Percentiles rank a stretch among this genome's conserved stretches.
These are phyloP conservation scores for Pseudorhombus dupliciocellatus DNA, from an alignment of 2,113 vertebrate species.

Conservation along the genomic window DNA sequence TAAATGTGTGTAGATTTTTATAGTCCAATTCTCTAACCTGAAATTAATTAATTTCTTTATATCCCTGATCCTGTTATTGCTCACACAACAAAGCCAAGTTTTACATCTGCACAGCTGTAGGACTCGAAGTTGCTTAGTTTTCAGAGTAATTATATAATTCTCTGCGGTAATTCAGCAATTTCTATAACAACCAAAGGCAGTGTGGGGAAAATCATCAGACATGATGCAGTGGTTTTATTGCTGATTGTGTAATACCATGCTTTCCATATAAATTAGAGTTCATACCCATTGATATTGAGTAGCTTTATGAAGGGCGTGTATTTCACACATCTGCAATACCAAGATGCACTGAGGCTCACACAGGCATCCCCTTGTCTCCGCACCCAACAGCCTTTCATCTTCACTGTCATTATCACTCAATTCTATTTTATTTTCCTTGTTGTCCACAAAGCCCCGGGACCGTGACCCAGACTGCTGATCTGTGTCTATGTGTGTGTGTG, in stretches of 20 bases:
- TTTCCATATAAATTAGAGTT: neutral
- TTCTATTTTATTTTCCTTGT: neutral
- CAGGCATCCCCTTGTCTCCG: neutral
- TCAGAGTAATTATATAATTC: slow-evolving; percentile 17
- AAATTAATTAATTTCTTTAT: slow-evolving; percentile 14
- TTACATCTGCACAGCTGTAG: slow-evolving; percentile 20
- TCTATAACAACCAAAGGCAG: slow-evolving; percentile 3
- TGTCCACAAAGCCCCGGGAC: neutral
- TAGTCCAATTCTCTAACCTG: slow-evolving; percentile 21
- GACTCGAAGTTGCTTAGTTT: slow-evolving; percentile 23
- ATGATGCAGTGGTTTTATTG: slow-evolving; percentile 3
- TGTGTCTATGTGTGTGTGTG: neutral
- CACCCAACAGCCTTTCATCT: neutral
- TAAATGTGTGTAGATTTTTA: slow-evolving; percentile 37
- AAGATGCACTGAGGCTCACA: neutral
- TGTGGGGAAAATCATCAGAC: slow-evolving; percentile 8
- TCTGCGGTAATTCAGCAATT: slow-evolving; percentile 8
- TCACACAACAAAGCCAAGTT: slow-evolving; percentile 1
- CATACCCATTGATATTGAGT: neutral
- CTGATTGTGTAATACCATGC: neutral
- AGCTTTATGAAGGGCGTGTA: neutral
- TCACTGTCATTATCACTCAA: neutral
- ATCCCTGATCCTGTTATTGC: neutral
- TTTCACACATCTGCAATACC: neutral
- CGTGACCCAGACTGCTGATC: neutral